Evolutionary conservation across 2,888 invertebrate species (phyloP), one percentile per base, ranked within the genome.

Genomic region (Chironomus tentans): DNA sequence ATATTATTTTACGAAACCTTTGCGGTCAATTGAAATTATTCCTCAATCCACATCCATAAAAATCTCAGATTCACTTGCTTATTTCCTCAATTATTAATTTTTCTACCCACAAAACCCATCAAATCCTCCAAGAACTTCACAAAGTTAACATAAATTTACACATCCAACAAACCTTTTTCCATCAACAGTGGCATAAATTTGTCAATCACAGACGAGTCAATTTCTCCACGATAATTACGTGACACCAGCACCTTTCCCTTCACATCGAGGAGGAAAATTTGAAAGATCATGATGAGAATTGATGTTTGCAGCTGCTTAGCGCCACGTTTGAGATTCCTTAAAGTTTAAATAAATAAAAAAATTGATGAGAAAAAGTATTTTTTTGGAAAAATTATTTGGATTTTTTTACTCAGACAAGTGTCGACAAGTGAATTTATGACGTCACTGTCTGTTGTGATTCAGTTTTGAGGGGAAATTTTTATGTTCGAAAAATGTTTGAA

Each of bases 181-280:
- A 98, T 96, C 61, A 98, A 86, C 76, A 97, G 85, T 0, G 97
- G 95, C 95, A 98, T 97, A 82, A 99, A 99, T 83, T 98, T 98
- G 82, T 99, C 98, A 79, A 98, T 97, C 22, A 95, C 92, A 3
- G 93, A 91, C 86, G 96, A 90, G 83, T 99, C 98, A 78, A 98
- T 95, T 86, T 98, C 98, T 5, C 98, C 98, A 22, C 98, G 90
- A 84, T 99, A 99, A 83, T 97, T 98, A 77, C 98, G 90, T 71
- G 97, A 97, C 82, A 98, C 97, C 80, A 98, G 88, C 81, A 98
- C 96, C 79, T 80, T 71, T 22, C 71, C 71, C 4, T 71, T 71
- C 7, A 71, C 56, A 71, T 71, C 71, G 13, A 71, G 71, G 12
- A 71, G 56, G 22, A 71, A 71, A 22, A 71, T 71, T 56, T 71